Percentiles rank a stretch among this genome's conserved stretches.
These are phyloP conservation scores for Acanthisitta chloris DNA, from an alignment of 2,113 vertebrate species.

Conservation along the genomic window DNA sequence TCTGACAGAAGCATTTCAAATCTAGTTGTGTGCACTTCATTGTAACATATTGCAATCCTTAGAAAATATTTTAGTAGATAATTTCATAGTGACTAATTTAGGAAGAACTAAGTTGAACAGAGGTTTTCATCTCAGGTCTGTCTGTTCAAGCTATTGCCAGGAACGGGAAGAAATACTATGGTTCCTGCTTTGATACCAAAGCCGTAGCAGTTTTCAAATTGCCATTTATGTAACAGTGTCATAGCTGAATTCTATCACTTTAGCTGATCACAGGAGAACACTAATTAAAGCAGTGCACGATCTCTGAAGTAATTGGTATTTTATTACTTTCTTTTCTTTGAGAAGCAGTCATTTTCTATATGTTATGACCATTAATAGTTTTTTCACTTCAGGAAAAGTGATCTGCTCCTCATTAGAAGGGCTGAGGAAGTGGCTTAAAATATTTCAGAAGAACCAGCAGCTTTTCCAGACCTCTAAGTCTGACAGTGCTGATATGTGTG, in stretches of 20 bases:
- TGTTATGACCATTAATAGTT: not conserved
- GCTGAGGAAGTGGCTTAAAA: not conserved
- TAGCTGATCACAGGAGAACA: not conserved
- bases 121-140: not conserved
- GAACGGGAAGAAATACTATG: not conserved
- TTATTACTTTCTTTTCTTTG: not conserved
- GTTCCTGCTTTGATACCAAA: not conserved
- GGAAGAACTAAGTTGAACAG: not conserved
- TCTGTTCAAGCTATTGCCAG: not conserved
- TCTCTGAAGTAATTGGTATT: not conserved
- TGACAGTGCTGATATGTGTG: not conserved
- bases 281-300: not conserved
- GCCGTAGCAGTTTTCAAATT: not conserved
- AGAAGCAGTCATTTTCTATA: not conserved
- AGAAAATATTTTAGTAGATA: not conserved
- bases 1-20: not conserved
- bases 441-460: not conserved
- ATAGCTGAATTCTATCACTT: not conserved
- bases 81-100: not conserved
- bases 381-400: not conserved
- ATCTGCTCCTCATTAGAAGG: not conserved
- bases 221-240: not conserved
- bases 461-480: not conserved
- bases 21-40: not conserved
- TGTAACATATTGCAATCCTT: not conserved